A percentile compares a stretch with the other conserved stretches of the same genome.
These are phyloP conservation scores for Halcyon chelicuti DNA, from an alignment of 2,797 vertebrate genomes.

Conservation along the genomic window DNA sequence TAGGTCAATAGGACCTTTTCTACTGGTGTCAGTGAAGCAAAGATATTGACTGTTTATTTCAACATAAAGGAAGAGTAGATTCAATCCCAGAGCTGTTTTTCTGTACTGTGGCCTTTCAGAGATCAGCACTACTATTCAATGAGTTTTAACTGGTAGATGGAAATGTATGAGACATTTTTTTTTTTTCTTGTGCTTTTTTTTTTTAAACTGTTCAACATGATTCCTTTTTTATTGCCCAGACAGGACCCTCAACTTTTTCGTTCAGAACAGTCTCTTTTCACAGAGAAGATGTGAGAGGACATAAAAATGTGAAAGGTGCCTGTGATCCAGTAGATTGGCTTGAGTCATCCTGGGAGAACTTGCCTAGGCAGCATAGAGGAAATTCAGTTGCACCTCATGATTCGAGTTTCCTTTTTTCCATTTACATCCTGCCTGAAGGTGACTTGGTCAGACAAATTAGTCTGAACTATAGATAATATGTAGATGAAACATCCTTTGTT, in stretches of 20 bases:
- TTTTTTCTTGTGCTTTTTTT: not conserved
- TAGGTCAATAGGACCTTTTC: not conserved
- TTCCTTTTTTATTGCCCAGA: not conserved
- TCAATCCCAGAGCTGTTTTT: not conserved
- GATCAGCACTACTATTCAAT: not conserved
- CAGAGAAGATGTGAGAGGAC: not conserved
- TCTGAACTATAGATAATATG: not conserved
- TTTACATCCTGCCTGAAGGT: not conserved
- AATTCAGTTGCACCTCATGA: not conserved
- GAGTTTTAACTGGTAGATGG: accelerated
- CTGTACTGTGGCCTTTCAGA: not conserved
- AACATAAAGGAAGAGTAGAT: not conserved
- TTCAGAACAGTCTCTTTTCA: not conserved
- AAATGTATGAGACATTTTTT: not conserved
- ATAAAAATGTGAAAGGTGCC: too few species aligned
- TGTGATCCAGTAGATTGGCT: not conserved
- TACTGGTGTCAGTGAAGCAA: not conserved
- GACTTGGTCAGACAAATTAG: not conserved
- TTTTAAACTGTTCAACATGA: not conserved
- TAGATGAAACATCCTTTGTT: not conserved
- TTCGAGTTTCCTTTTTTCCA: not conserved
- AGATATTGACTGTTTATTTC: not conserved
- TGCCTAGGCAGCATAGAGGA: not conserved
- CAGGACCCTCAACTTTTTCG: not conserved
- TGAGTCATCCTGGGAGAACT: not conserved